Conservation (phyloP, 2,888 invertebrate species). For the Lottia scabra region DNA sequence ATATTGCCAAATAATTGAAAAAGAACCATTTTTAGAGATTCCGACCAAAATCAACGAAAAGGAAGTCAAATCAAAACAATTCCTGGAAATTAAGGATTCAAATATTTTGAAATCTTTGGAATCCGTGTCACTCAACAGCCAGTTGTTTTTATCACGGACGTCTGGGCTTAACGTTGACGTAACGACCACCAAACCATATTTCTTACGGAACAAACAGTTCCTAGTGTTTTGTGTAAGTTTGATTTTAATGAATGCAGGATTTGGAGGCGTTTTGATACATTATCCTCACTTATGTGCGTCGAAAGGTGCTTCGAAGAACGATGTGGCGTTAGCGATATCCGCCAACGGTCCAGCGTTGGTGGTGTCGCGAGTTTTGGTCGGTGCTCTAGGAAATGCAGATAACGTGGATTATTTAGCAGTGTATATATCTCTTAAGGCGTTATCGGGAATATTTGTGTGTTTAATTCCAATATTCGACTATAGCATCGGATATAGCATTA, state of each 20-base stretch:
- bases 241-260: constrained; percentile 22
- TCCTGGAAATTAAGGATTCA: neutral
- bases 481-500: neutral
- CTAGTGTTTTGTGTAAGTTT: constrained; percentile 23
- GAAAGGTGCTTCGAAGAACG: neutral
- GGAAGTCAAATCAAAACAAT: too few species aligned
- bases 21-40: neutral
- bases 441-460: constrained; percentile 6
- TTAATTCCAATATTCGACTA: neutral
- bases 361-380: neutral
- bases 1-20: neutral
- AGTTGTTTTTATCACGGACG: neutral
- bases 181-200: neutral
- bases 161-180: neutral
- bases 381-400: constrained; percentile 4
- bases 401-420: neutral
- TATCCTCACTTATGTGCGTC: constrained; percentile 20
- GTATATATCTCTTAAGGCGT: neutral
- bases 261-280: constrained; percentile 28
- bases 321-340: neutral
- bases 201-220: constrained; percentile 15
- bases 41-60: too few species aligned
- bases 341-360: constrained; percentile 8
- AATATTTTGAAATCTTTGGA: neutral
- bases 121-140: neutral